Conservation (phyloP, 1,140 invertebrate genomes). For the Dinoponera quadriceps region DNA sequence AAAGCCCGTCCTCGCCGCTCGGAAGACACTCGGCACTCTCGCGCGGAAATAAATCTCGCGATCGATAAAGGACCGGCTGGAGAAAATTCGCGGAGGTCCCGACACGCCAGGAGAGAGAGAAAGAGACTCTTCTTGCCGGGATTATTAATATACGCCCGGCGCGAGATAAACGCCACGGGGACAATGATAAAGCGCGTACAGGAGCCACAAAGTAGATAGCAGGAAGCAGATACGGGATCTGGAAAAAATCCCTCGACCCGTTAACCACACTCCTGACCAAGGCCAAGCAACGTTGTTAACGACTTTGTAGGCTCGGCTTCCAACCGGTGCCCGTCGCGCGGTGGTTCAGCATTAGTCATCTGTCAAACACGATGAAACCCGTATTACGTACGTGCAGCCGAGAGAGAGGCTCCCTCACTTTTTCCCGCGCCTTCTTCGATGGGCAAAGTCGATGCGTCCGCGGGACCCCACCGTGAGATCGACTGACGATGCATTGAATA, state of each 20-base stretch:
- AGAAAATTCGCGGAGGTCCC: conserved; percentile 32
- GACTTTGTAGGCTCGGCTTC: conserved; percentile 62
- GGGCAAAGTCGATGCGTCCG: not conserved
- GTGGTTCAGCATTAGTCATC: conserved; percentile 71
- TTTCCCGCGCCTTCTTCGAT: not conserved
- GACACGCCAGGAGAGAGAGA: conserved; percentile 34
- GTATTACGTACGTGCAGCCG: conserved; percentile 71
- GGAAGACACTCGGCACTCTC: too few species aligned
- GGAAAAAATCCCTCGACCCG: conserved; percentile 64
- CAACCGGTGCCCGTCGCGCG: conserved; percentile 49
- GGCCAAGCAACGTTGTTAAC: conserved; percentile 72
- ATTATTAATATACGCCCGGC: conserved; percentile 54
- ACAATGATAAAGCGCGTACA: conserved; percentile 68
- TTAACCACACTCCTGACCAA: conserved; percentile 73
- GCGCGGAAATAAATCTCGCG: conserved; percentile 47
- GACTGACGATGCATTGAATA: not conserved
- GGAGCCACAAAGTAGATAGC: conserved; percentile 65
- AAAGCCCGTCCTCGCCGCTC: not conserved
- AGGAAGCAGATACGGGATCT: conserved; percentile 72
- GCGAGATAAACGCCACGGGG: conserved; percentile 61
- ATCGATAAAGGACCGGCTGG: conserved; percentile 33
- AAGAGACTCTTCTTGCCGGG: conserved; percentile 19
- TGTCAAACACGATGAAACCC: conserved; percentile 73
- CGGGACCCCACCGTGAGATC: not conserved
- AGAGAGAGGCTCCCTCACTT: conserved; percentile 34